Percentiles rank a stretch among this genome's conserved stretches.
Evolutionary conservation across 2,888 invertebrate genomes (phyloP).

Genomic region (Rhogogaster chlorosoma): DNA sequence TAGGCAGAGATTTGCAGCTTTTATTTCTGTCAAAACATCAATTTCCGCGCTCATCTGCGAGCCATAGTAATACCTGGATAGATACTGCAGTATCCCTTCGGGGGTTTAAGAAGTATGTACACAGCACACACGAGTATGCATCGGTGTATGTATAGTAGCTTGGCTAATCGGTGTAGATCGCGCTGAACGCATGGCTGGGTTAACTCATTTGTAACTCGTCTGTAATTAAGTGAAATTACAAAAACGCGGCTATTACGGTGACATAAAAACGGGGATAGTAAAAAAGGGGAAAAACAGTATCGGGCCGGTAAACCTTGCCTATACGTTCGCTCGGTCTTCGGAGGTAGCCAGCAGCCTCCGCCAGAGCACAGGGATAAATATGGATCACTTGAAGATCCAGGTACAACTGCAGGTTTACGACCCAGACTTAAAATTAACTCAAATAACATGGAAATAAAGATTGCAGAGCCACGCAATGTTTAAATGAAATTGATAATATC

Average conservation of each 20-base stretch:
- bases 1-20: not conserved
- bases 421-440: not conserved
- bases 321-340: not conserved
- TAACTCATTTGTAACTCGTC: slow-evolving; percentile 30
- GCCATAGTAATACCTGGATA: not conserved
- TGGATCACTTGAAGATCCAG: not conserved
- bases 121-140: not conserved
- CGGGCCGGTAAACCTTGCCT: not conserved
- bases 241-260: slow-evolving; percentile 34
- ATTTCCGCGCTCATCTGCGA: not conserved
- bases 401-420: not conserved
- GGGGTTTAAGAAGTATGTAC: not conserved
- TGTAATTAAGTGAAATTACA: slow-evolving; percentile 44
- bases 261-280: not conserved
- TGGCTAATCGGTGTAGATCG: slow-evolving; percentile 13
- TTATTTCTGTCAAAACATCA: slow-evolving; percentile 31
- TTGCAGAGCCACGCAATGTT: not conserved
- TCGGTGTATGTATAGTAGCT: not conserved
- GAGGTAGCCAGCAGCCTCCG: not conserved
- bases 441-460: slow-evolving; percentile 19
- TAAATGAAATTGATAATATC: slow-evolving; percentile 2
- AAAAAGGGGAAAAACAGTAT: not conserved
- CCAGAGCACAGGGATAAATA: not conserved
- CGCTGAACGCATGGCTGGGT: slow-evolving; percentile 24
- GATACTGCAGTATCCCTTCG: not conserved